A percentile compares a stretch with the other conserved stretches of the same genome.
These are phyloP conservation scores for Argyresthia goedartella DNA, from an alignment of 2,888 invertebrate genomes.

Conservation along the genomic window DNA sequence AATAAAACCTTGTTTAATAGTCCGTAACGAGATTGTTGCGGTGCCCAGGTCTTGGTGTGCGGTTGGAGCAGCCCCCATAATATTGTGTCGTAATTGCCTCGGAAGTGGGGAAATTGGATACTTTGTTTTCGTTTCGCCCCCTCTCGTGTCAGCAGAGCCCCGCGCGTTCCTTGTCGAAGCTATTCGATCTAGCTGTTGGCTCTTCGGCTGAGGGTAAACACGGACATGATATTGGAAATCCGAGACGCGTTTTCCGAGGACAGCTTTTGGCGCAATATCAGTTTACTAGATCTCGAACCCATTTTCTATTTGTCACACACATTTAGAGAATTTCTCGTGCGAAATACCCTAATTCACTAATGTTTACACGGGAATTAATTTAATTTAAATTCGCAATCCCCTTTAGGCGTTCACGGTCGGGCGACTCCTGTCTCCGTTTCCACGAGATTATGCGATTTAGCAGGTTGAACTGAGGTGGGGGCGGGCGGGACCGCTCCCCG, in stretches of 20 bases:
- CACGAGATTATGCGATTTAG: constrained; percentile 50
- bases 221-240: constrained; percentile 1
- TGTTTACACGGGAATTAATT: constrained; percentile 1
- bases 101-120: constrained; percentile 65
- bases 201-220: constrained; percentile 29
- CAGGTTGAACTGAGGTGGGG: constrained; percentile 46
- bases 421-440: constrained; percentile 5
- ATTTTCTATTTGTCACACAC: too few species aligned
- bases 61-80: constrained; percentile 24
- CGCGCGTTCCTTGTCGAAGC: constrained; percentile 26
- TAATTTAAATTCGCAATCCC: constrained; percentile 7
- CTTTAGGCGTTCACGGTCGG: background rate
- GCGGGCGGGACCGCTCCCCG: background rate
- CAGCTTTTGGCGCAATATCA: too few species aligned
- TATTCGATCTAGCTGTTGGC: constrained; percentile 48
- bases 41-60: constrained; percentile 26
- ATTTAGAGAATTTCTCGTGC: too few species aligned
- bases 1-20: constrained; percentile 54
- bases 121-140: constrained; percentile 48
- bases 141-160: background rate
- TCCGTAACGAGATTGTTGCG: constrained; percentile 56
- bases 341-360: background rate
- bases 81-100: constrained; percentile 58
- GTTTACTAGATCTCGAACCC: too few species aligned
- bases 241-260: background rate